Percentiles rank a stretch among this genome's conserved stretches.
These are phyloP conservation scores for Trididemnum nubilum DNA, from an alignment of 23 tunicate genomes.

Conservation along the genomic window DNA sequence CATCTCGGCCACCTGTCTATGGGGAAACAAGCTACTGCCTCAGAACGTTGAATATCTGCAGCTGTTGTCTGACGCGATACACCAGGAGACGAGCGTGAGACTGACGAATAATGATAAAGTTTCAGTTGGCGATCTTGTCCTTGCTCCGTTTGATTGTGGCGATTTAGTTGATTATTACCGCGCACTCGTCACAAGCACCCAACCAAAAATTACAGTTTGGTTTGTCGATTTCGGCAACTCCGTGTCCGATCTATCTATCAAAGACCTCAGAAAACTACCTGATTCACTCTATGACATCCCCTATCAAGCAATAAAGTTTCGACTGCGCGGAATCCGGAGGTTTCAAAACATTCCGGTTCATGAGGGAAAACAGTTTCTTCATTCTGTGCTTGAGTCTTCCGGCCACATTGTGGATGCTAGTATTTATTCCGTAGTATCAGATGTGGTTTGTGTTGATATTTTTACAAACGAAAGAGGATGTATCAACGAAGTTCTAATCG, in stretches of 20 bases:
- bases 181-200: conserved; percentile 29
- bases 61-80: not conserved
- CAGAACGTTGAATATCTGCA: conserved; percentile 17
- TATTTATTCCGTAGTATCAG: conserved; percentile 62
- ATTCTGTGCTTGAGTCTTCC: conserved; percentile 14
- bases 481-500: conserved; percentile 52
- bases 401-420: conserved; percentile 32
- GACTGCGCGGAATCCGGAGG: conserved; percentile 38
- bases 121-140: conserved; percentile 33
- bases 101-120: not conserved
- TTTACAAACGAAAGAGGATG: conserved; percentile 26
- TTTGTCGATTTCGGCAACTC: conserved; percentile 85
- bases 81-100: not conserved
- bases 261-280: conserved; percentile 33
- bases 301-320: conserved; percentile 67
- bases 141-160: conserved; percentile 61
- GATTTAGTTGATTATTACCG: conserved; percentile 39
- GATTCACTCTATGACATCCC: conserved; percentile 19
- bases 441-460: conserved; percentile 60
- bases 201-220: conserved; percentile 38
- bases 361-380: conserved; percentile 24
- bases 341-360: conserved; percentile 8
- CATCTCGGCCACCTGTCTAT: conserved; percentile 25
- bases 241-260: not conserved
- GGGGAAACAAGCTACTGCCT: conserved; percentile 68